Conservation (phyloP, 1,140 invertebrate species). For the Cepaea nemoralis region DNA sequence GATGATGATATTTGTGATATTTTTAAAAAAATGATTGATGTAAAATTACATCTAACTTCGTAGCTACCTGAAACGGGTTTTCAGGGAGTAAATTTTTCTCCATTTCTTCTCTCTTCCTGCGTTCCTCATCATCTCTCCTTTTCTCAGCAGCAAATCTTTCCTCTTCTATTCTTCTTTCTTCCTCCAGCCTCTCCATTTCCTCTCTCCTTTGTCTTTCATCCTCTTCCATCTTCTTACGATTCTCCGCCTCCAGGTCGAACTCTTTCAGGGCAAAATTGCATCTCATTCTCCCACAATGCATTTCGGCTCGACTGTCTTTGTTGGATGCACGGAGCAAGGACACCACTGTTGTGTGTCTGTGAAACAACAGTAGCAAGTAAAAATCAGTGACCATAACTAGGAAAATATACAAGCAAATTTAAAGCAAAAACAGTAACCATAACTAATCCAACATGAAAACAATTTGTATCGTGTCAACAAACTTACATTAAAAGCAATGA, state of each 20-base stretch:
- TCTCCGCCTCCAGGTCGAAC: slow-evolving; percentile 25
- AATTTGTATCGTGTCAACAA: no score
- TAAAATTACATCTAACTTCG: no score
- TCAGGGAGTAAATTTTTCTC: neutral
- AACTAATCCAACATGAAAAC: no score
- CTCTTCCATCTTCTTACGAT: slow-evolving; percentile 1
- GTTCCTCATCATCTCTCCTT: neutral
- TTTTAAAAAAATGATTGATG: no score
- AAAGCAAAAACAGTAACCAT: no score
- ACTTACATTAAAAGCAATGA: no score
- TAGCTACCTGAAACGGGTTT: slow-evolving; percentile 21
- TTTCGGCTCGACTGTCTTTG: slow-evolving; percentile 59
- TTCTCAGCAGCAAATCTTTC: neutral
- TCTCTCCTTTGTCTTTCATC: neutral
- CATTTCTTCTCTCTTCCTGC: neutral
- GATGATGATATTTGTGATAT: no score
- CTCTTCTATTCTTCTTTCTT: neutral
- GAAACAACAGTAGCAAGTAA: no score
- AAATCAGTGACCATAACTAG: no score
- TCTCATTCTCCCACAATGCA: slow-evolving; percentile 68
- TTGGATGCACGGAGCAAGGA: slow-evolving; percentile 21
- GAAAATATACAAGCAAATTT: no score
- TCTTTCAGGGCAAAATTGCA: slow-evolving; percentile 53
- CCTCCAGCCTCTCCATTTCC: neutral
- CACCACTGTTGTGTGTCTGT: slow-evolving; percentile 34